phyloP scores from a whole-genome alignment of 2,888 invertebrate genomes.

The Metallyticus violacea region DNA sequence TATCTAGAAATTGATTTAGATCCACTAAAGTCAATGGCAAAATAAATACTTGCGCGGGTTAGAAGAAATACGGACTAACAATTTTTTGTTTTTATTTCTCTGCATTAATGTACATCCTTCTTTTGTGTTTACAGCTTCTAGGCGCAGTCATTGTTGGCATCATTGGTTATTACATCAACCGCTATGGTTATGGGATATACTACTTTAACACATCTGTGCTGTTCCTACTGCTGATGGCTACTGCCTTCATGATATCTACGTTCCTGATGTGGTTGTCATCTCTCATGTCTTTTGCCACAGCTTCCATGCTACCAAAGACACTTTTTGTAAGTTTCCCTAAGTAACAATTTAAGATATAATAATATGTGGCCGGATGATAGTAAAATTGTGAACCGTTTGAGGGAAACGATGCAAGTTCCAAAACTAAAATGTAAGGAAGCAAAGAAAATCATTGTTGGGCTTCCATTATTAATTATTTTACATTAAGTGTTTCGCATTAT shows the following conservation, averaged over 20 bases:
- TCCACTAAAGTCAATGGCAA: too few species aligned
- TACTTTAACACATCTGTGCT: constrained; percentile 49
- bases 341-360: neutral
- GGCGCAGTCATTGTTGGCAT: constrained; percentile 74
- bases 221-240: constrained; percentile 71
- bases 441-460: too few species aligned
- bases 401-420: too few species aligned
- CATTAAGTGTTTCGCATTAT: too few species aligned
- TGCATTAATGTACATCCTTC: neutral
- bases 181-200: constrained; percentile 37
- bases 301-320: constrained; percentile 80
- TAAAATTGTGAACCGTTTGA: too few species aligned
- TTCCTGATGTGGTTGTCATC: constrained; percentile 72
- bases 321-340: constrained; percentile 63
- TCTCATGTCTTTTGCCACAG: constrained; percentile 73
- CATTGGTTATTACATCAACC: constrained; percentile 56
- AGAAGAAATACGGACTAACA: too few species aligned
- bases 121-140: constrained; percentile 60
- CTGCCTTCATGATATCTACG: constrained; percentile 76
- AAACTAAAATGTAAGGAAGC: too few species aligned
- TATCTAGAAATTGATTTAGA: too few species aligned
- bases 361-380: too few species aligned
- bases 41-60: too few species aligned
- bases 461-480: too few species aligned
- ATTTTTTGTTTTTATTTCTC: too few species aligned